Evolutionary conservation across 2,888 invertebrate genomes (phyloP).

Genomic region (Zaprionus lineosus): DNA sequence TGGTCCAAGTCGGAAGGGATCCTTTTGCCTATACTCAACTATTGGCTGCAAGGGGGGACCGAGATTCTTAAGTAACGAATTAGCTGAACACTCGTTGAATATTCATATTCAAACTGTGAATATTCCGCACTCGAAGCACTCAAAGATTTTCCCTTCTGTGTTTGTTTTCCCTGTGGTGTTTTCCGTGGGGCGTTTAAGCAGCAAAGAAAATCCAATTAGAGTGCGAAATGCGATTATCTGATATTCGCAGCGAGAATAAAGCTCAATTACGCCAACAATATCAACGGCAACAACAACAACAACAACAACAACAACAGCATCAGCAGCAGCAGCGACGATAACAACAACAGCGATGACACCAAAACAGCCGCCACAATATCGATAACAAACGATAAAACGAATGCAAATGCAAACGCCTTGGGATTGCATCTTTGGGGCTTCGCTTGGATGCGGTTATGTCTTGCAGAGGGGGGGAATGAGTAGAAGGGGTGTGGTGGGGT

Average conservation of each 20-base stretch:
- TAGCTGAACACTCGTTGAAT: too few species aligned
- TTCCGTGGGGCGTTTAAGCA: background rate
- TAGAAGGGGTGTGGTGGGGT: background rate
- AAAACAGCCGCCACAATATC: conserved; percentile 47
- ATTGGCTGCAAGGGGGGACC: too few species aligned
- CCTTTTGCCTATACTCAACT: too few species aligned
- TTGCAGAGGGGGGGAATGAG: background rate
- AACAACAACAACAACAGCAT: conserved; percentile 34
- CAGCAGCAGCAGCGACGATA: conserved; percentile 34
- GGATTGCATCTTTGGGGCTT: conserved; percentile 58
- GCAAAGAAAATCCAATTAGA: conserved; percentile 59
- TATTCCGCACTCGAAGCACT: too few species aligned
- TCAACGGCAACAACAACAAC: conserved; percentile 13
- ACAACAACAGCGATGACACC: background rate
- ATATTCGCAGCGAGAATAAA: conserved; percentile 42
- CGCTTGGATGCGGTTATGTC: conserved; percentile 6
- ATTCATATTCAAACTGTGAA: too few species aligned
- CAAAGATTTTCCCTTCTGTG: background rate
- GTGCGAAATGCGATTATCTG: conserved; percentile 45
- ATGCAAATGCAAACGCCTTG: conserved; percentile 58
- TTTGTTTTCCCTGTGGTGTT: too few species aligned
- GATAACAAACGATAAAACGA: conserved; percentile 55
- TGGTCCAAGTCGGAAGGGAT: too few species aligned
- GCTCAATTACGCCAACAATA: conserved; percentile 33
- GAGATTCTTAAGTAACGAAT: too few species aligned